phyloP scores from a whole-genome alignment of 2,888 invertebrate genomes.

The Rotaria socialis region DNA sequence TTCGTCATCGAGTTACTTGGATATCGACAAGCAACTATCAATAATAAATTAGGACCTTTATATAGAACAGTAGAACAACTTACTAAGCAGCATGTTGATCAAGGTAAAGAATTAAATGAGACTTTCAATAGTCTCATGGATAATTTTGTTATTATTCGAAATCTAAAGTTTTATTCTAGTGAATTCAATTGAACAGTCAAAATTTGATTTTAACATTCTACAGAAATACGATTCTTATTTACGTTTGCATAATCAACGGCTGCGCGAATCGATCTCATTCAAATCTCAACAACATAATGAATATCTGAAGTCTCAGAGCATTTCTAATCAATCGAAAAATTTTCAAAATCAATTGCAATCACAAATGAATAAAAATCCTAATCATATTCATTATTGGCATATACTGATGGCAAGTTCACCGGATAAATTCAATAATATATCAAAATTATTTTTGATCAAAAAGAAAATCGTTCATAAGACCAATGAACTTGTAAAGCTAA shows the following conservation, averaged over 20 bases:
- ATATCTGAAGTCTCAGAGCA: neutral
- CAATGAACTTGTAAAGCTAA: neutral
- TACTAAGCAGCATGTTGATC: neutral
- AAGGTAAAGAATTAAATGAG: neutral
- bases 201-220: neutral
- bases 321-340: neutral
- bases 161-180: neutral
- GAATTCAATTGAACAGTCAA: neutral
- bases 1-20: neutral
- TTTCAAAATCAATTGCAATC: neutral
- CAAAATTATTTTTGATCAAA: neutral
- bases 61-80: neutral
- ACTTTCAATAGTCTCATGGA: too few species aligned
- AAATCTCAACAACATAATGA: neutral
- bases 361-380: neutral
- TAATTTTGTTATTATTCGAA: too few species aligned
- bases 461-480: neutral
- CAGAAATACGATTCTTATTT: neutral
- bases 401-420: neutral
- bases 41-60: neutral
- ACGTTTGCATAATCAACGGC: neutral
- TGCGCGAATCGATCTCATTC: neutral
- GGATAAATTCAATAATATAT: neutral
- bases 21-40: neutral
- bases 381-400: slow-evolving; percentile 1